Percentiles rank a stretch among this genome's conserved stretches.
phyloP scores from a whole-genome alignment of 2,888 invertebrate species.

The Oeneis ivallda region DNA sequence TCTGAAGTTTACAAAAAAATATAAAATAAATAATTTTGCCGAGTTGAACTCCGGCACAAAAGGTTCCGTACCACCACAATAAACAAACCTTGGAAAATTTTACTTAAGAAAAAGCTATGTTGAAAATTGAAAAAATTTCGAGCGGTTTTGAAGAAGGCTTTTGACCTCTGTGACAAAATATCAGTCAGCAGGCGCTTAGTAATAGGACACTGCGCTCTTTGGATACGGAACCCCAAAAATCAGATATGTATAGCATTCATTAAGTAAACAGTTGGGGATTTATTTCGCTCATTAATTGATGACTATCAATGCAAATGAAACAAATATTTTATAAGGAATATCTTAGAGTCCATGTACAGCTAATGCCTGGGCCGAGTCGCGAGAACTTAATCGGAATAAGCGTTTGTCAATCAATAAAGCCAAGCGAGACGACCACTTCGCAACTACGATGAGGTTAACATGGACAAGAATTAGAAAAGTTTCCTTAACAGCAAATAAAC shows the following conservation, averaged over 20 bases:
- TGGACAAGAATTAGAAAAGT: conserved; percentile 50
- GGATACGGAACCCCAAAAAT: conserved; percentile 26
- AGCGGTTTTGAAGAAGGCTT: no score
- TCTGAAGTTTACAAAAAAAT: conserved; percentile 1
- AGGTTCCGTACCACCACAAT: no score
- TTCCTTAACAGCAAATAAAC: not conserved
- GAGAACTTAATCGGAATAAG: conserved; percentile 73
- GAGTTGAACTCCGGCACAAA: no score
- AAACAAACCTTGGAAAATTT: no score
- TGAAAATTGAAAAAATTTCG: not conserved
- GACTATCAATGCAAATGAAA: conserved; percentile 42
- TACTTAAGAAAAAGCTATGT: no score
- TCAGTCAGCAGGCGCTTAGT: no score
- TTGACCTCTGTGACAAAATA: not conserved
- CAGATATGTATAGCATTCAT: conserved; percentile 30
- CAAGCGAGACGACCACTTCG: conserved; percentile 60
- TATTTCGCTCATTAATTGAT: conserved; percentile 49
- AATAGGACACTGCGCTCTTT: no score
- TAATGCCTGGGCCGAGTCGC: conserved; percentile 66
- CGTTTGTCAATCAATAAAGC: conserved; percentile 79
- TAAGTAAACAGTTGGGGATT: conserved; percentile 40
- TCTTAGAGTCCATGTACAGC: conserved; percentile 58
- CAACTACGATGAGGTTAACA: conserved; percentile 46
- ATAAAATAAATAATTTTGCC: not conserved
- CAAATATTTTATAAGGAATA: conserved; percentile 47